Percentiles rank a stretch among this genome's conserved stretches.
Evolutionary conservation across 1,140 invertebrate species (phyloP).

Genomic region (Asobara japonica): DNA sequence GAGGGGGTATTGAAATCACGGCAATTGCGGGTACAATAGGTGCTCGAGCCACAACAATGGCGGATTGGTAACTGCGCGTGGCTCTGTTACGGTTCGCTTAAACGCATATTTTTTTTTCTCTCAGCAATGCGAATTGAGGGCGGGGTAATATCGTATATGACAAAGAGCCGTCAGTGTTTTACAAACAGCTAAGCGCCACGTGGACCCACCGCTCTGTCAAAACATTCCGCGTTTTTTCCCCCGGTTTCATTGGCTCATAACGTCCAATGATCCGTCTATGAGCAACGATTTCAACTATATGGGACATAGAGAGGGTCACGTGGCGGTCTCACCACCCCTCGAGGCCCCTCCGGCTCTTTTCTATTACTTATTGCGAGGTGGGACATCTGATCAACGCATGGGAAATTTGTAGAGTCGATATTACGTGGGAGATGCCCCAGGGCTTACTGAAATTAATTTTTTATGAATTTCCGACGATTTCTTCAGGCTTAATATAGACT

Average conservation of each 20-base stretch:
- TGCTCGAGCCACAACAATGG: constrained; percentile 60
- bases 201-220: constrained; percentile 60
- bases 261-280: neutral
- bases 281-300: neutral
- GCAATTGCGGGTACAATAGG: constrained; percentile 26
- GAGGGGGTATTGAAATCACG: constrained; percentile 4
- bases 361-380: constrained; percentile 10
- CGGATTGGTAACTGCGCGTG: constrained; percentile 53
- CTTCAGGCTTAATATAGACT: too few relatives aligned
- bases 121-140: constrained; percentile 6
- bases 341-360: neutral
- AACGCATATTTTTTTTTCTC: neutral
- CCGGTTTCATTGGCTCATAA: neutral
- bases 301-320: constrained; percentile 14
- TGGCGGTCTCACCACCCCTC: constrained; percentile 22
- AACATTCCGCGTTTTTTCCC: constrained; percentile 51
- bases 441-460: constrained; percentile 15
- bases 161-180: constrained; percentile 63
- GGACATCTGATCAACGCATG: constrained; percentile 41
- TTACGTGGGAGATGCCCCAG: constrained; percentile 16
- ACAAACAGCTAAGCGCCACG: constrained; percentile 63
- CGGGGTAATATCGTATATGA: constrained; percentile 58
- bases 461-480: constrained; percentile 22
- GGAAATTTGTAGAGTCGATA: constrained; percentile 40
- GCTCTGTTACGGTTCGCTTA: constrained; percentile 12